Conservation (phyloP, 2,888 invertebrate genomes). For the Caenorhabditis sp. region DNA sequence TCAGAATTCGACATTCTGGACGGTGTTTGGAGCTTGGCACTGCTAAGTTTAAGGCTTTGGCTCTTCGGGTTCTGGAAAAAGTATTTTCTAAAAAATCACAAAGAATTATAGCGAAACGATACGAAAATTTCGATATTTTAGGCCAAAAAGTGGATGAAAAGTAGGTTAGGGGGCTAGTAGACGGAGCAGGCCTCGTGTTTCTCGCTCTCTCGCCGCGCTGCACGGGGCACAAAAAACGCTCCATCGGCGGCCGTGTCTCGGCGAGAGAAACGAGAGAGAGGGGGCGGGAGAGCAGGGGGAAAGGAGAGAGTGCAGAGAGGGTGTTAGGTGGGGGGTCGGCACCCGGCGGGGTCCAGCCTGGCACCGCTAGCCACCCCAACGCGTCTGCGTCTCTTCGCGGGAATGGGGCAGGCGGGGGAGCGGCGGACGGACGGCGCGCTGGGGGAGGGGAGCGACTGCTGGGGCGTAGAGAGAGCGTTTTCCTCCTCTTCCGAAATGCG, state of each 20-base stretch:
- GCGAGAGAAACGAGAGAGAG: slow-evolving; percentile 45
- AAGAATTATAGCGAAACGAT: too few relatives aligned
- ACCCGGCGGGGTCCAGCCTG: slow-evolving; percentile 61
- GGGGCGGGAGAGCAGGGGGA: background rate
- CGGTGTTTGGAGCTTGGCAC: slow-evolving; percentile 16
- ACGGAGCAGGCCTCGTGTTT: slow-evolving; percentile 56
- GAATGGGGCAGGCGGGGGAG: slow-evolving; percentile 6
- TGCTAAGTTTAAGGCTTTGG: too few relatives aligned
- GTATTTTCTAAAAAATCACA: too few relatives aligned
- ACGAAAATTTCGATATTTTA: background rate
- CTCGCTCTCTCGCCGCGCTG: slow-evolving; percentile 29
- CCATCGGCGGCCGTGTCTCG: slow-evolving; percentile 42
- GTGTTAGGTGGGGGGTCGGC: slow-evolving; percentile 60
- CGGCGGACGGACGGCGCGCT: slow-evolving; percentile 2
- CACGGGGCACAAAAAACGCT: slow-evolving; percentile 42
- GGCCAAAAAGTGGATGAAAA: slow-evolving; percentile 17
- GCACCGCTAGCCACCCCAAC: slow-evolving; percentile 64
- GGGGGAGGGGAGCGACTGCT: slow-evolving; percentile 19
- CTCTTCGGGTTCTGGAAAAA: too few relatives aligned
- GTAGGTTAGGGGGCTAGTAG: slow-evolving; percentile 57
- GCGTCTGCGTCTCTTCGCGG: slow-evolving; percentile 45
- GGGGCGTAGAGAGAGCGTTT: slow-evolving; percentile 8
- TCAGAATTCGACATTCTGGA: slow-evolving; percentile 47
- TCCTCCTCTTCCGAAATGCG: slow-evolving; percentile 15
- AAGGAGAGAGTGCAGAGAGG: slow-evolving; percentile 21